A percentile compares a stretch with the other conserved stretches of the same genome.
phyloP scores from a whole-genome alignment of 2,113 vertebrate genomes.

The Phalacrocorax aristotelis region DNA sequence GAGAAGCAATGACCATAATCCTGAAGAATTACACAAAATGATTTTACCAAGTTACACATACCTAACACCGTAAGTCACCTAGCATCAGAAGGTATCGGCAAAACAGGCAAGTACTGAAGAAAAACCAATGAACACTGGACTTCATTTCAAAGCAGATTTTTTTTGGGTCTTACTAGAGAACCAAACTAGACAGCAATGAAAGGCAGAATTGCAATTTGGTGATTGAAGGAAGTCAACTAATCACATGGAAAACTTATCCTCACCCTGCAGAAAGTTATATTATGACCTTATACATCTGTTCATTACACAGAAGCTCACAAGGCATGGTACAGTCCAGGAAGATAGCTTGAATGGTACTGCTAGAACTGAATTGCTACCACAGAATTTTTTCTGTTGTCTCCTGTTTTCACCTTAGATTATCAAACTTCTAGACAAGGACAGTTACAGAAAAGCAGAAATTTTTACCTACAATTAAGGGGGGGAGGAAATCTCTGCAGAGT shows the following conservation, averaged over 20 bases:
- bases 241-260: background rate
- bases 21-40: background rate
- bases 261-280: background rate
- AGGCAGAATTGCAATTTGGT: background rate
- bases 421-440: background rate
- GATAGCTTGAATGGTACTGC: background rate
- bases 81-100: background rate
- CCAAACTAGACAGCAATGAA: background rate
- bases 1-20: background rate
- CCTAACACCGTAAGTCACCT: background rate
- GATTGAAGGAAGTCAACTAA: background rate
- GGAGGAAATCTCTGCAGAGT: background rate
- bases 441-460: background rate
- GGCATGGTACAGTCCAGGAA: rapidly evolving
- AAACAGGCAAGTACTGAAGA: background rate
- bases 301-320: background rate
- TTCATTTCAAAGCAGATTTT: background rate
- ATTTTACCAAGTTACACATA: background rate
- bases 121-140: rapidly evolving
- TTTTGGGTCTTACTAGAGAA: background rate
- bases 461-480: background rate
- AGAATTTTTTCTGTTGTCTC: background rate
- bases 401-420: background rate
- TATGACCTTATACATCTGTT: background rate
- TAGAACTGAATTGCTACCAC: background rate